Base-by-base conservation (phyloP, 2,797 vertebrate genomes). In the Gymnocypris eckloni region DNA sequence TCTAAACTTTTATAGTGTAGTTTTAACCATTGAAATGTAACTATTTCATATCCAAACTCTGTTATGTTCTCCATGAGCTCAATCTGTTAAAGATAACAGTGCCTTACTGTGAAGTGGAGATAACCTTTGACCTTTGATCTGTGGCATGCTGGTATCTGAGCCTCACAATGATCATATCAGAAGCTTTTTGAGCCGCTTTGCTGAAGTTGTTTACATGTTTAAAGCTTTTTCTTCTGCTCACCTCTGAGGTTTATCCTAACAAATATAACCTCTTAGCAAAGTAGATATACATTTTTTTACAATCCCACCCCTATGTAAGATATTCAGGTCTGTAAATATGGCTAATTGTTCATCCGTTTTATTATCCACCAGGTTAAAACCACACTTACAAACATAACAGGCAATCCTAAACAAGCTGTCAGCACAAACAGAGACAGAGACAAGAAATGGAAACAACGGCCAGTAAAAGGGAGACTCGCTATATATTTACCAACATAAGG, bases 101-200 rank as follows among this genome's bases (percentile, higher is more conserved):
- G 54, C 8, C n/a, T 64, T 25, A 25, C 48, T 48, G 28, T 48
- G 70, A 72, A 41, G 20, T 15, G 16, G 25, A 37, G 28, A 77
- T 83, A 76, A 66, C 56, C 43, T 22, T 83, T 66, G 82, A 76
- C 28, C 69, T 54, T 56, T 81, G 50, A 71, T 28, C 22, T 48
- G 43, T 48, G 54, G 25, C 10, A 22, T 3, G 18, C 48, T 50
- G 5, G 66, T 10, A 56, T 82, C 50, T 82, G 48, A 56, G 28
- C 18, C 28, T 25, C 64, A 69, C 4, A 15, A 3, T 50, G 66
- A 70, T 54, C 28, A 18, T 70, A 39, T 81, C 48, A 71, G 22
- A 54, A 66, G 43, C 2, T 39, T 6, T 69, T 18, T 39, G 33
- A 8, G 22, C 11, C 1, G 2, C 41, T 41, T 81, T n/a, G 9